Percentiles rank a stretch among this genome's conserved stretches.
phyloP scores from a whole-genome alignment of 1,140 invertebrate genomes.

The Solenopsis fugax region DNA sequence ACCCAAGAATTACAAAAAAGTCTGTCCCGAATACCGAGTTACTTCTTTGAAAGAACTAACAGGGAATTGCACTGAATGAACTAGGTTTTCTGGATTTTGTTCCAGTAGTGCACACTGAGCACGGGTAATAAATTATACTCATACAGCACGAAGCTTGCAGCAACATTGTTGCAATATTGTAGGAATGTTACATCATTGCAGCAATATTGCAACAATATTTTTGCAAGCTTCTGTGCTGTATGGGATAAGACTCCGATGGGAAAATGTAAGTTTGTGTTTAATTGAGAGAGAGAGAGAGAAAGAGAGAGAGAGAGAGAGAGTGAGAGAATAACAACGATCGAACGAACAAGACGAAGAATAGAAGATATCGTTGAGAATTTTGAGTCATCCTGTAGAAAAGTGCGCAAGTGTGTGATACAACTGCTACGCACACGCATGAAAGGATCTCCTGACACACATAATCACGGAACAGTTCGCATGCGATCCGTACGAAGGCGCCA shows the following conservation, averaged over 20 bases:
- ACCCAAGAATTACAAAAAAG: background rate
- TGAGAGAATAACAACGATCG: background rate
- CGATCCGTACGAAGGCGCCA: conserved; percentile 80
- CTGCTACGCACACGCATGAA: background rate
- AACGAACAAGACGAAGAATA: background rate
- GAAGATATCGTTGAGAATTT: background rate
- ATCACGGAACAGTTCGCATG: conserved; percentile 58
- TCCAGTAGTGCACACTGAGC: background rate
- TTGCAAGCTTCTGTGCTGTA: no score
- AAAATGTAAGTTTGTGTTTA: background rate
- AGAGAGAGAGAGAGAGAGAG: no score
- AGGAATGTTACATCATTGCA: no score
- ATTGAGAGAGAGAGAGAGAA: no score
- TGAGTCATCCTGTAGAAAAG: conserved; percentile 4
- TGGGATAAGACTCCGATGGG: background rate
- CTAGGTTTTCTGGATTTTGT: background rate
- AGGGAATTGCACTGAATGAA: background rate
- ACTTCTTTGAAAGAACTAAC: background rate
- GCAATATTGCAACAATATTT: no score
- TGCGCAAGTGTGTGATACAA: no score
- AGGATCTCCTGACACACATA: conserved; percentile 9
- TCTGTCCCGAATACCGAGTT: background rate
- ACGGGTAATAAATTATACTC: background rate
- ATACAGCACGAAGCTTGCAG: no score
- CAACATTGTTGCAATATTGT: no score